Percentiles rank a stretch among this genome's conserved stretches.
These are phyloP conservation scores for Ephydatia muelleri DNA, from an alignment of 37 sponge, comb jelly and placozoan genomes.

Conservation along the genomic window DNA sequence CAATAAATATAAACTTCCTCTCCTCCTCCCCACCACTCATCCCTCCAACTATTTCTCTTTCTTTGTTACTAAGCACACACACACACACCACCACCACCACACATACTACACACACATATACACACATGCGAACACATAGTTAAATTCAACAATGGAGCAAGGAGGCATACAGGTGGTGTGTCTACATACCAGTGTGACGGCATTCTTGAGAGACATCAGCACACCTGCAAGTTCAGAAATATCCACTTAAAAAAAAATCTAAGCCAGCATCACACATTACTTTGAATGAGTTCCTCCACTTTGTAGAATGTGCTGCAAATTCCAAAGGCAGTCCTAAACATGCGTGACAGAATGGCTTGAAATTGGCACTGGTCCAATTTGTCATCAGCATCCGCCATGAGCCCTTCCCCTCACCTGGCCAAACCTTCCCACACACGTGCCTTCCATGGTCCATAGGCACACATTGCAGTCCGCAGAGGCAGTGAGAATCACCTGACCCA, in stretches of 20 bases:
- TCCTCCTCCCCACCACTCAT: too few species aligned
- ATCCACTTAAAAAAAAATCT: not conserved
- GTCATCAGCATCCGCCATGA: not conserved
- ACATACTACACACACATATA: too few species aligned
- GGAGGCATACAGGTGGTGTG: not conserved
- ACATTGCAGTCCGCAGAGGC: constrained; percentile 85
- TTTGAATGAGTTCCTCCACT: not conserved
- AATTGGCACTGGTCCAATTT: not conserved
- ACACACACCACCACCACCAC: not conserved
- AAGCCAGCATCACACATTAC: not conserved
- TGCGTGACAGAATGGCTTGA: not conserved
- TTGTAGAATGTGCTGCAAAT: not conserved
- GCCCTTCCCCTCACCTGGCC: constrained; percentile 31
- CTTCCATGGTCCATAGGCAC: constrained; percentile 86
- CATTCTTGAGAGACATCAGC: not conserved
- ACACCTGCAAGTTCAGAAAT: not conserved
- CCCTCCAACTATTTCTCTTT: too few species aligned
- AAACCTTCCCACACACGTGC: constrained; percentile 93
- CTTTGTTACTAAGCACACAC: too few species aligned
- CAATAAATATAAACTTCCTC: too few species aligned
- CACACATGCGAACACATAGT: too few species aligned
- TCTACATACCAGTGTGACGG: not conserved
- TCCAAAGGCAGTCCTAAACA: not conserved
- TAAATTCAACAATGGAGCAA: not conserved
- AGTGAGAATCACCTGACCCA: constrained; percentile 66